Base-by-base conservation (phyloP, 2,888 invertebrate genomes). In the Drosophila buzzatii region DNA sequence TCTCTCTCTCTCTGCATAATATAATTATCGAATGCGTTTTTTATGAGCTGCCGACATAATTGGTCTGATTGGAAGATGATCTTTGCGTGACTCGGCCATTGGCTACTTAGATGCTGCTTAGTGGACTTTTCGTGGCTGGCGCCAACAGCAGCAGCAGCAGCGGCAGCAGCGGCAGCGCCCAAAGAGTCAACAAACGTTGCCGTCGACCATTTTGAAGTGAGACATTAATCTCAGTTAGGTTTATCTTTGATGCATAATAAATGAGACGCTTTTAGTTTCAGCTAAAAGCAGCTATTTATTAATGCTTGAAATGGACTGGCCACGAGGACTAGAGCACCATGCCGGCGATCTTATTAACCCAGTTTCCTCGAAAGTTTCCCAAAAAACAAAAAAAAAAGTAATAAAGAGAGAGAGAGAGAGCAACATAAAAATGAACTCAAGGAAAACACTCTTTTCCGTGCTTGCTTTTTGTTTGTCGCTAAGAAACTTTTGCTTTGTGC, bases 201-300 rank as follows among this genome's bases (percentile, higher is more conserved):
- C 70, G 84, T 86, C 82, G 57, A 67, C 63, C 74, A 68, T 70
- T 73, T 66, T 76, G 81, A 86, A 86, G 90, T 90, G 86, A 90
- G 86, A 90, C 86, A 86, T 90, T 86, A 86, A 86, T 86, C 90
- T 90, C 90, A 86, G 86, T 86, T 86, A 85, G 81, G 84, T 85
- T 86, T 86, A 86, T 86, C 86, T 86, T 87, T 90, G 85, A 88
- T 90, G 89, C 86, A 85, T 90, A 88, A 85, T 77, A 85, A 90
- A 86, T 88, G 90, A 81, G 79, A 52, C 71, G 70, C 88, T 79
- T 85, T 84, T 79, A 73, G 73, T 63, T 69, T 66, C 63, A 65
- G 37, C 83, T 88, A 90, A 90, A 86, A 90, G 85, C 90, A 79
- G 86, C 89, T 76, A 90, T 86, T 86, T 88, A 89, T 85, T 85